phyloP scores from a whole-genome alignment of 2,797 vertebrate species.

The Anguilla anguilla region DNA sequence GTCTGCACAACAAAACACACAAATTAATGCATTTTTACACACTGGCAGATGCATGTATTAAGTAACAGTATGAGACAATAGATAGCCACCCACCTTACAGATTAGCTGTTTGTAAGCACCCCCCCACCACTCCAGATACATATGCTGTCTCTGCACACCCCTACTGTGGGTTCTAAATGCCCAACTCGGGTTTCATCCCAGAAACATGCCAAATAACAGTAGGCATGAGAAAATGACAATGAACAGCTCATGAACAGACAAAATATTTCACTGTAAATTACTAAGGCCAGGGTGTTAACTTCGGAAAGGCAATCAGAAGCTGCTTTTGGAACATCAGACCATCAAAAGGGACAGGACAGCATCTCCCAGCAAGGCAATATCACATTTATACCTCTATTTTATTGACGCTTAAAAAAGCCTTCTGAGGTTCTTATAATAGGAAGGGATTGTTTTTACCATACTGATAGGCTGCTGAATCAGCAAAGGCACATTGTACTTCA shows the following conservation, averaged over 20 bases:
- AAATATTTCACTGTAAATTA: constrained; percentile 23
- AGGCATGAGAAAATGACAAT: constrained; percentile 13
- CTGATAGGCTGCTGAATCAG: constrained; percentile 40
- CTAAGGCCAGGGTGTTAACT: constrained; percentile 2
- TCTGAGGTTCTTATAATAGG: constrained; percentile 43
- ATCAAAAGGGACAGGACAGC: constrained; percentile 33
- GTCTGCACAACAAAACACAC: not conserved
- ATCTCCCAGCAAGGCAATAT: constrained; percentile 46
- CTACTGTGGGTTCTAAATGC: not conserved
- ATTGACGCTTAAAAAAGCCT: constrained; percentile 42
- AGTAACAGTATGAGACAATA: not conserved
- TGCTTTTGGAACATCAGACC: constrained; percentile 36
- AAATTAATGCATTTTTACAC: not conserved
- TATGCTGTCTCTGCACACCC: not conserved
- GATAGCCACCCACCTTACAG: not conserved
- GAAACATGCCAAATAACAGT: not conserved
- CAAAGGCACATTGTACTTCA: constrained; percentile 37
- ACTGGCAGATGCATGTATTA: not conserved
- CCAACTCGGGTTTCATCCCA: not conserved
- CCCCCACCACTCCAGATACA: not conserved
- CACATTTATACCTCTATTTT: constrained; percentile 42
- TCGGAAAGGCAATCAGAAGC: constrained; percentile 33
- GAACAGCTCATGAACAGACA: constrained; percentile 17
- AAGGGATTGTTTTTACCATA: constrained; percentile 40
- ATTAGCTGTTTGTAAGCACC: not conserved